phyloP scores from a whole-genome alignment of 2,888 invertebrate species.

The Phaonia tiefii region DNA sequence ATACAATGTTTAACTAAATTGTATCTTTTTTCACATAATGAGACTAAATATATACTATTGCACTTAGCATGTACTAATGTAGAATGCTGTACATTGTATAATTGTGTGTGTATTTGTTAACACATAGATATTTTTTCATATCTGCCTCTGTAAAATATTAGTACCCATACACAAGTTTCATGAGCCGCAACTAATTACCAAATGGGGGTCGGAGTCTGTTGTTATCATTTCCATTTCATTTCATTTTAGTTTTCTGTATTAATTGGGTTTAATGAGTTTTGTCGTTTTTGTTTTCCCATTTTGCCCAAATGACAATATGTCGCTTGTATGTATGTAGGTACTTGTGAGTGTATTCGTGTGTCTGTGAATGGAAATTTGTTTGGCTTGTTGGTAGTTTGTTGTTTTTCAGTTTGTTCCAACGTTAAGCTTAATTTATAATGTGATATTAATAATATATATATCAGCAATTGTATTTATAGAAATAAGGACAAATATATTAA shows the following conservation, averaged over 20 bases:
- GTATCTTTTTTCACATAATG: not conserved
- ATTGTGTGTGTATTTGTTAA: slow-evolving; percentile 1
- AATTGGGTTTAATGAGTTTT: slow-evolving; percentile 66
- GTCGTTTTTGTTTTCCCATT: slow-evolving; percentile 51
- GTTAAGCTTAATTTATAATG: slow-evolving; percentile 20
- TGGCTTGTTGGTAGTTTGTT: not conserved
- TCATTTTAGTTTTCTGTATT: slow-evolving; percentile 49
- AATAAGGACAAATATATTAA: too few species aligned
- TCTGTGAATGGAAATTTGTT: too few species aligned
- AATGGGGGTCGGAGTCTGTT: slow-evolving; percentile 69
- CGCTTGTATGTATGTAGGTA: too few species aligned
- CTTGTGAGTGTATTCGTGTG: too few species aligned
- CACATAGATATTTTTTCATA: too few species aligned
- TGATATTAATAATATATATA: not conserved
- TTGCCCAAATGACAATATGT: slow-evolving; percentile 37
- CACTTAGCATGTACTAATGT: not conserved
- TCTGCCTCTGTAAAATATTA: too few species aligned
- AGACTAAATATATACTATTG: not conserved
- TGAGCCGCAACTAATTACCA: slow-evolving; percentile 78
- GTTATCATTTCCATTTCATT: slow-evolving; percentile 56
- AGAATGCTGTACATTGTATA: slow-evolving; percentile 34
- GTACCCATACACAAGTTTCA: slow-evolving; percentile 69
- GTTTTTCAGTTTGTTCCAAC: slow-evolving; percentile 1
- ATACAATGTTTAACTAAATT: slow-evolving; percentile 50
- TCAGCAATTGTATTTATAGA: too few species aligned